phyloP scores from a whole-genome alignment of 2,888 invertebrate genomes.

The Diarsia rubi region DNA sequence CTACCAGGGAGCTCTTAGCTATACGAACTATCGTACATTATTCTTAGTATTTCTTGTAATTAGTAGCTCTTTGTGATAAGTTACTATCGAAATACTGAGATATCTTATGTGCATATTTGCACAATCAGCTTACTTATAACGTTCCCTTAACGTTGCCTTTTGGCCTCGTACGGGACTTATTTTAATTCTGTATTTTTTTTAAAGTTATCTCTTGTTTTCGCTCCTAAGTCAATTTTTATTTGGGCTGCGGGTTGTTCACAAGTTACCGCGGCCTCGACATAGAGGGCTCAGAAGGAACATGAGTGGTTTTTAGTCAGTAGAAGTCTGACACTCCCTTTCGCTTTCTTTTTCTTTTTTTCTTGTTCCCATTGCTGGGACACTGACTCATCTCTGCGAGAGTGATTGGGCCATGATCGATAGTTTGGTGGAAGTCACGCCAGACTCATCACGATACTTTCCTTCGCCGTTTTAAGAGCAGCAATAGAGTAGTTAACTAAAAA shows the following conservation, averaged over 20 bases:
- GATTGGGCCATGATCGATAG: not conserved
- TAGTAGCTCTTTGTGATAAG: conserved; percentile 3
- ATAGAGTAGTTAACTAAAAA: too few relatives aligned
- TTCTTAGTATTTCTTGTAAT: conserved; percentile 1
- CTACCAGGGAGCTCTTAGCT: conserved; percentile 22
- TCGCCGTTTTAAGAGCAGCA: not conserved
- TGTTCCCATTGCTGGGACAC: not conserved
- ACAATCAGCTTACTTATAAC: not conserved
- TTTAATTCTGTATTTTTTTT: too few relatives aligned
- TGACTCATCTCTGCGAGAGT: not conserved
- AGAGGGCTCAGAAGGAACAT: too few relatives aligned
- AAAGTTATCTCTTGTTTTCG: too few relatives aligned
- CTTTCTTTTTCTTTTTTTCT: too few relatives aligned
- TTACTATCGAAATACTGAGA: not conserved
- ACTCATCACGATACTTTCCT: not conserved
- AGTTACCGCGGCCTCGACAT: too few relatives aligned
- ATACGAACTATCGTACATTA: conserved; percentile 12
- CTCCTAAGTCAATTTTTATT: too few relatives aligned
- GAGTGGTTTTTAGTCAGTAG: too few relatives aligned
- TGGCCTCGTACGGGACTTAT: too few relatives aligned
- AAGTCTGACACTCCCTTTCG: too few relatives aligned
- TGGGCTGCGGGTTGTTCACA: too few relatives aligned
- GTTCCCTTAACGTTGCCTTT: not conserved
- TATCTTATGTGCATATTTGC: not conserved
- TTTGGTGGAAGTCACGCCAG: not conserved